Base-by-base conservation (phyloP, 2,888 invertebrate species). In the Cyclophora albipunctata region DNA sequence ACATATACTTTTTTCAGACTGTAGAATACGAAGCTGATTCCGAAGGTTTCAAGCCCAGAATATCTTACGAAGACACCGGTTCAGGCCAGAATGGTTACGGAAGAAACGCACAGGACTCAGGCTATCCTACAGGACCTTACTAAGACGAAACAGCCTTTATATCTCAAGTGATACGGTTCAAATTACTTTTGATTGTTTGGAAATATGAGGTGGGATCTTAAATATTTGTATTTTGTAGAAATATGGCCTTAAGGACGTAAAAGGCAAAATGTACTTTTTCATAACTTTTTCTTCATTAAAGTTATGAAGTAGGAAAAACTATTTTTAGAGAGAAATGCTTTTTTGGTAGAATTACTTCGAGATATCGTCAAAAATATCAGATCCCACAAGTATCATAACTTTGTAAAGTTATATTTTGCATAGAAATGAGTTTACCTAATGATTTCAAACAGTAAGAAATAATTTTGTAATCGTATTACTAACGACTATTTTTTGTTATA, bases 21-120 rank as follows among this genome's bases (percentile, higher is more conserved):
- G 93, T 93, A 0, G 90, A 91, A 60, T 93, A 93, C 75, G 92
- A 92, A 66, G 93, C 93, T 4, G 92, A 93, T 63, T 86, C 91
- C 67, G 84, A 91, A 45, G 93, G 93, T 1, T 93, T 91, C 81
- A 90, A 90, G 57, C 93, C 93, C 7, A 91, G 88, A 62, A 91
- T 93, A 53, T 89, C 91, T 1, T 93, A 93, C 71, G 92, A 93
- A 72, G 91, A 92, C 65, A 88, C 86, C 35, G 88, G 85, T 59
- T 69, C 56, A 56, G 64, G 57, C n/a, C 71, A 69, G 37, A 20
- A 20, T 20, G 52, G 63, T 3, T 51, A 52, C 6, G 64, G 63
- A 7, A 58, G 64, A 41, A 63, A 60, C 47, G 42, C 56, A 0
- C 53, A 53, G 5, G 20, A 20, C 20, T 48, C 48, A 3, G 68